Evolutionary conservation across 2,888 invertebrate genomes (phyloP).

Genomic region (Coelopa pilipes): DNA sequence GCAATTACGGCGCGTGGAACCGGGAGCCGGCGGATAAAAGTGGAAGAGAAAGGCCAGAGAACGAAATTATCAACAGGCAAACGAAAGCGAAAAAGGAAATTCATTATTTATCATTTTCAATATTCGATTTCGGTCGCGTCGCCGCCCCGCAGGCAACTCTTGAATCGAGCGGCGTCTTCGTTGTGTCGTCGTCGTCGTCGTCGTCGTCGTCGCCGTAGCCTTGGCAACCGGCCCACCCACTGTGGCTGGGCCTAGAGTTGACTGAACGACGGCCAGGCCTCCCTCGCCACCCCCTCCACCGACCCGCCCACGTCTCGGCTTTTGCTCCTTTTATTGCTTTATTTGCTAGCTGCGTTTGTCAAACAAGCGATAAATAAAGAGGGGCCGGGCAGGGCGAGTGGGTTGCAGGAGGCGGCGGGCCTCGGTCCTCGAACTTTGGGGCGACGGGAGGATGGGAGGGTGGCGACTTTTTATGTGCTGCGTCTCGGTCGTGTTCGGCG

Average conservation of each 20-base stretch:
- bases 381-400: too few species aligned
- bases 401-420: too few species aligned
- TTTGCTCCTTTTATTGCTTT: constrained; percentile 13
- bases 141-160: too few species aligned
- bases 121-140: not conserved
- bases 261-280: too few species aligned
- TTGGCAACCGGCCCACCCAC: too few species aligned
- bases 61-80: too few species aligned
- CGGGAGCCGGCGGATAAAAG: not conserved
- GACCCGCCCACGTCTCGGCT: not conserved
- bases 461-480: not conserved
- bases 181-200: too few species aligned
- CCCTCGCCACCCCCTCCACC: not conserved
- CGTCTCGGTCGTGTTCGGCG: constrained; percentile 1
- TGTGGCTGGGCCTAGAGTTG: too few species aligned
- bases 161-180: too few species aligned
- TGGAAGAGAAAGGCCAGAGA: not conserved
- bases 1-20: not conserved
- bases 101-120: not conserved
- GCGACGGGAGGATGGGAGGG: too few species aligned
- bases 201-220: too few species aligned
- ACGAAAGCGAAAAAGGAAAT: too few species aligned
- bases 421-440: not conserved
- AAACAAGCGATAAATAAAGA: constrained; percentile 24
- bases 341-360: constrained; percentile 16